Percentiles rank a stretch among this genome's conserved stretches.
Conservation (phyloP, 2,797 vertebrate species). For the Pangasius macronema region DNA sequence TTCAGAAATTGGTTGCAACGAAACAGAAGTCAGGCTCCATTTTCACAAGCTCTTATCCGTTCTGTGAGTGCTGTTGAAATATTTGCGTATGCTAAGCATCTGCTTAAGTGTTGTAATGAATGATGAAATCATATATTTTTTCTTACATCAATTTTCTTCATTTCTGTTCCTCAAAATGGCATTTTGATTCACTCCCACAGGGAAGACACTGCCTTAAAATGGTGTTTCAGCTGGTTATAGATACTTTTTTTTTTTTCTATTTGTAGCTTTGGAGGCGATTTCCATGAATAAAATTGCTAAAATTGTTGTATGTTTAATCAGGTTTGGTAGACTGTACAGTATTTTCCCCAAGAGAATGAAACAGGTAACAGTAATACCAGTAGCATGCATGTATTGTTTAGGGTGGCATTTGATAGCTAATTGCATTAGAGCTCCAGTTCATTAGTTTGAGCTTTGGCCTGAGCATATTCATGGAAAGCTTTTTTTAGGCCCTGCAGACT, state of each 20-base stretch:
- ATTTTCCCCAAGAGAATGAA: neutral
- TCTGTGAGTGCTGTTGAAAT: neutral
- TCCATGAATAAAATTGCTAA: neutral
- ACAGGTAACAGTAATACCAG: neutral
- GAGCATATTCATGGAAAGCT: neutral
- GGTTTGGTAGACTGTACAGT: neutral
- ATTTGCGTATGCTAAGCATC: neutral
- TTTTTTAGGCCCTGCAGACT: conserved; percentile 31
- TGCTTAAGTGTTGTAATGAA: neutral
- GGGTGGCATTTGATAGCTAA: neutral
- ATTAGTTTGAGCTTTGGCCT: neutral
- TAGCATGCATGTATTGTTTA: neutral
- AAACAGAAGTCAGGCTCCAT: conserved; percentile 1
- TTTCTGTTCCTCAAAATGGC: conserved; percentile 21
- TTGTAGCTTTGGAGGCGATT: neutral
- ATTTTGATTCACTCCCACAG: conserved; percentile 2
- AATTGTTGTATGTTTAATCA: neutral
- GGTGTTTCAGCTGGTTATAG: neutral
- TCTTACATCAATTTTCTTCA: neutral
- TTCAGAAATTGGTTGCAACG: neutral
- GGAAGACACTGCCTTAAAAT: neutral
- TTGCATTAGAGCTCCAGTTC: neutral
- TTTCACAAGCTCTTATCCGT: neutral
- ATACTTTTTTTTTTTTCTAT: neutral
- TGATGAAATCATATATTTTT: neutral